Conservation (phyloP, 2,888 invertebrate genomes). For the Hydrotaea diabolus region DNA sequence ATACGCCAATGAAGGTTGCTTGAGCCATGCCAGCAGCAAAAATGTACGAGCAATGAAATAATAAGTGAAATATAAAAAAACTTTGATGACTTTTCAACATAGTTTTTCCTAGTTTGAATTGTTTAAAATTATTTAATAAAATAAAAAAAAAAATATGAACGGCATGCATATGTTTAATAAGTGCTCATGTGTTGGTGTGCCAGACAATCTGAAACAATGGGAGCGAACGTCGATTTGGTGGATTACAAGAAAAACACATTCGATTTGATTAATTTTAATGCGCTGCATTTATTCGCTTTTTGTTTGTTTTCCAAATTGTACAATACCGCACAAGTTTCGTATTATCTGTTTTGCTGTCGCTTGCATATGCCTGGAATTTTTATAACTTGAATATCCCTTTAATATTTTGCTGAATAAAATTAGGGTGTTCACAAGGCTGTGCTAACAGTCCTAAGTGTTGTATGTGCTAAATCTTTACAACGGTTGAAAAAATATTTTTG, state of each 20-base stretch:
- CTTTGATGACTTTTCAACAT: conserved; percentile 20
- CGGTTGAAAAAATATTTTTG: no score
- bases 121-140: neutral
- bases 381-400: neutral
- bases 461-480: no score
- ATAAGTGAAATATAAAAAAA: neutral
- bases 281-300: neutral
- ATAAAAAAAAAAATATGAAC: neutral
- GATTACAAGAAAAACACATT: neutral
- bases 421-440: no score
- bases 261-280: conserved; percentile 21
- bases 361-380: neutral
- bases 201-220: neutral
- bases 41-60: neutral
- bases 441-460: no score
- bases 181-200: neutral
- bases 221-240: neutral
- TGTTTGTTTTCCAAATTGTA: neutral
- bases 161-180: neutral
- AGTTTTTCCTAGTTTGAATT: neutral
- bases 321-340: neutral
- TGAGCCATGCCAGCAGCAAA: neutral
- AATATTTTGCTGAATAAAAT: no score
- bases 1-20: neutral
- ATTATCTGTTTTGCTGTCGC: neutral